phyloP scores from a whole-genome alignment of 2,888 invertebrate genomes.

The Creontiades dilutus region DNA sequence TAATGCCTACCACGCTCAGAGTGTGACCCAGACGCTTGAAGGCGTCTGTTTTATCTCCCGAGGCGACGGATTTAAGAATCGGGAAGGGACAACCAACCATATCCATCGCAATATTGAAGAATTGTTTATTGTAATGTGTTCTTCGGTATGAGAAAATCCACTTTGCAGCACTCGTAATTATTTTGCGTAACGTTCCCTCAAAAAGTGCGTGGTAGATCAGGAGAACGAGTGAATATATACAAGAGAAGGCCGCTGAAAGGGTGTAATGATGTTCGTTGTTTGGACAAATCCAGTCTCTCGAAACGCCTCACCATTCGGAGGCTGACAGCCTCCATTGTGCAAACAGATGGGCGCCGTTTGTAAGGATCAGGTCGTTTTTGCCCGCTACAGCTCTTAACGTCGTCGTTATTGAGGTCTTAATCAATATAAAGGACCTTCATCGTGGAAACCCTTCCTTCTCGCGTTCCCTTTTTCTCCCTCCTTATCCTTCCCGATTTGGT shows the following conservation, averaged over 20 bases:
- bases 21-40: no score
- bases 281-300: neutral
- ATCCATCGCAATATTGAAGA: no score
- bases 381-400: constrained; percentile 27
- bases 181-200: no score
- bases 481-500: neutral
- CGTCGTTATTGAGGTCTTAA: constrained; percentile 42
- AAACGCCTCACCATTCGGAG: constrained; percentile 14
- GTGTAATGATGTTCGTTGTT: constrained; percentile 20
- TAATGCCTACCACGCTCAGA: no score
- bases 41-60: no score
- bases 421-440: constrained; percentile 38
- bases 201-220: no score
- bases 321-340: constrained; percentile 8
- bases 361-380: constrained; percentile 35
- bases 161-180: no score
- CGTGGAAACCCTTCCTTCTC: constrained; percentile 3
- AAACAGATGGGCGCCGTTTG: constrained; percentile 23
- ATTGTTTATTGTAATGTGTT: no score
- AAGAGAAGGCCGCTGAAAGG: neutral
- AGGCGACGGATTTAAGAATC: no score
- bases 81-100: no score
- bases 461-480: neutral
- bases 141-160: no score
- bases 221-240: neutral